Evolutionary conservation across 2,113 vertebrate species (phyloP), one percentile per base, ranked within the genome.

Genomic region (Rhineura floridana): DNA sequence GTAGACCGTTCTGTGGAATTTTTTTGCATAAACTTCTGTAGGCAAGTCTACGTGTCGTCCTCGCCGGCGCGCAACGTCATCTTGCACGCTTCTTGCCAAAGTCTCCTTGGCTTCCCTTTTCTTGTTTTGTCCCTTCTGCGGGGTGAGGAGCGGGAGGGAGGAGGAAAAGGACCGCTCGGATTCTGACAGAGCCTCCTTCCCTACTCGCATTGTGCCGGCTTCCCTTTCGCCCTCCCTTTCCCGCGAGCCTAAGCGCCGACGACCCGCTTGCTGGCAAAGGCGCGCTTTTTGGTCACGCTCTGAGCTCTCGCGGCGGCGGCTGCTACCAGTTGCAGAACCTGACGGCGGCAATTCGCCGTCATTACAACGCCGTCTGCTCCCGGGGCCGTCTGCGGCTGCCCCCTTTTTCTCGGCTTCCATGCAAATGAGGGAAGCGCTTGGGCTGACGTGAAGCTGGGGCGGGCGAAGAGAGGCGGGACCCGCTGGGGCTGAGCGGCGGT

Each of bases 361-460:
- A 52, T 21, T 30, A 13, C 44, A 7, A 25, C 55, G 70, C 33
- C 81, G 72, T 44, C 70, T 88, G 87, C 59, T 50, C 30, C n/a
- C 87, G 13, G 87, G 73, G 72, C 81, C 48, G 87, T 65, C 79
- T 65, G 79, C 86, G 48, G 81, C 81, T 46, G 39, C 8, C 76
- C 75, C 44, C 10, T 33, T 13, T 1, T 17, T n/a, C 50, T 21
- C 70, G 48, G 79, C 79, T 82, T 4, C 69, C 52, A 17, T 82
- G 85, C 73, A 73, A 73, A 52, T 11, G 11, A 52, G 72, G 39
- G 63, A 52, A 42, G 67, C 63, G 79, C 33, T 17, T 0, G 86
- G 90, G 87, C 81, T 82, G 93, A 91, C 86, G 92, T 92, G 90
- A 93, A 90, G 92, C 87, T 28, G 46, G 90, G 89, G 88, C 85